Evolutionary conservation across 2,888 invertebrate species (phyloP).

Genomic region (Drosophila anomalata): DNA sequence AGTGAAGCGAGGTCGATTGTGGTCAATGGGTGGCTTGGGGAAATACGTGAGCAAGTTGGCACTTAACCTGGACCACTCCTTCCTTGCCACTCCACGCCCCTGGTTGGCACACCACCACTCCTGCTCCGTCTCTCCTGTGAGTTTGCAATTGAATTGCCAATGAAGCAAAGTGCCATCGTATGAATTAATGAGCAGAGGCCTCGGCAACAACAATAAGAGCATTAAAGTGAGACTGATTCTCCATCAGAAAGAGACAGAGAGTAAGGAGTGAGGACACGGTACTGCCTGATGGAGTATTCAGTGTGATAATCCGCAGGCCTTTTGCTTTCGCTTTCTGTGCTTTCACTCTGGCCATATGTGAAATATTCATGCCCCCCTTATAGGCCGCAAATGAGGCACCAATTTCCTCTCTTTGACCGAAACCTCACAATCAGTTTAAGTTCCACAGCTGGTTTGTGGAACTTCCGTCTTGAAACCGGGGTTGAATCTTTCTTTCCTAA

Average conservation of each 20-base stretch:
- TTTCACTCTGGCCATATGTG: conserved; percentile 58
- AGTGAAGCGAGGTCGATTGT: conserved; percentile 9
- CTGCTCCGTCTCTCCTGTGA: conserved; percentile 22
- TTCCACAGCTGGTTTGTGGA: background rate
- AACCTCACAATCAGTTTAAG: conserved; percentile 5
- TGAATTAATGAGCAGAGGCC: conserved; percentile 70
- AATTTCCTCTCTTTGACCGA: conserved; percentile 7
- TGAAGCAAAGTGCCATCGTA: conserved; percentile 70
- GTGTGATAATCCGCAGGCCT: conserved; percentile 71
- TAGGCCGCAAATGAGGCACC: conserved; percentile 29
- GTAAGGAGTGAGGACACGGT: background rate
- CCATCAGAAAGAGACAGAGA: background rate
- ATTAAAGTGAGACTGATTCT: conserved; percentile 18
- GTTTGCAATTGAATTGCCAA: conserved; percentile 62
- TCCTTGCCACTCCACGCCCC: background rate
- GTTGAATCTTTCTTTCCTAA: too few relatives aligned
- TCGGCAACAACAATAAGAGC: conserved; percentile 32
- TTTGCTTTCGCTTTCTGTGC: conserved; percentile 59
- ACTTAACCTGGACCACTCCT: conserved; percentile 57
- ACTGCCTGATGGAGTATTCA: conserved; percentile 52
- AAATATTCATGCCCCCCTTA: conserved; percentile 65
- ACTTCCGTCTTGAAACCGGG: background rate
- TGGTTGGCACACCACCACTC: conserved; percentile 6
- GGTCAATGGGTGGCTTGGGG: conserved; percentile 30
- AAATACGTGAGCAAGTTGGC: conserved; percentile 62